Conservation (phyloP, 2,797 vertebrate genomes). For the Linurgus olivaceus region DNA sequence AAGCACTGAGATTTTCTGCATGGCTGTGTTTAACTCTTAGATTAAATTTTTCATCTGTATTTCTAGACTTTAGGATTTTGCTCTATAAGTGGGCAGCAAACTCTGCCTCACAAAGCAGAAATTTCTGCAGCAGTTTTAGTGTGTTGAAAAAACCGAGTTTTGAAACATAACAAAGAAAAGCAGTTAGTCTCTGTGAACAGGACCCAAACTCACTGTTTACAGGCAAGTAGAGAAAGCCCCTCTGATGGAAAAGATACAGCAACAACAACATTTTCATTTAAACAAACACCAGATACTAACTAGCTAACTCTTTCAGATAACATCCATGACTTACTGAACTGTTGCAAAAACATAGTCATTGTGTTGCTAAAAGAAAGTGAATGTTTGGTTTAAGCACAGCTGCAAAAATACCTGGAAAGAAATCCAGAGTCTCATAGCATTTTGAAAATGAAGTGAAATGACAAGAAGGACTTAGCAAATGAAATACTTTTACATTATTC, state of each 20-base stretch:
- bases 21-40: background rate
- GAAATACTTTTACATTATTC: background rate
- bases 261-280: background rate
- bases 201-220: background rate
- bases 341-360: background rate
- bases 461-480: background rate
- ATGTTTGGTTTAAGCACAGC: conserved; percentile 20
- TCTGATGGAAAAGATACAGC: background rate
- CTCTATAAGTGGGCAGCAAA: background rate
- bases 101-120: background rate
- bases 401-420: background rate
- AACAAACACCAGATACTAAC: background rate
- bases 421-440: background rate
- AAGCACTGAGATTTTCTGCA: background rate
- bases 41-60: background rate
- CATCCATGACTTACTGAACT: background rate
- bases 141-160: background rate
- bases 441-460: background rate
- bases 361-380: background rate
- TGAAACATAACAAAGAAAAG: background rate
- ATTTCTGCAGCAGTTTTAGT: background rate
- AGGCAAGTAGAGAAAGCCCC: background rate
- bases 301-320: background rate
- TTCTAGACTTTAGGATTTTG: background rate
- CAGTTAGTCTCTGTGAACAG: background rate